phyloP scores from a whole-genome alignment of 2,113 vertebrate species.

The Sciurus niger region DNA sequence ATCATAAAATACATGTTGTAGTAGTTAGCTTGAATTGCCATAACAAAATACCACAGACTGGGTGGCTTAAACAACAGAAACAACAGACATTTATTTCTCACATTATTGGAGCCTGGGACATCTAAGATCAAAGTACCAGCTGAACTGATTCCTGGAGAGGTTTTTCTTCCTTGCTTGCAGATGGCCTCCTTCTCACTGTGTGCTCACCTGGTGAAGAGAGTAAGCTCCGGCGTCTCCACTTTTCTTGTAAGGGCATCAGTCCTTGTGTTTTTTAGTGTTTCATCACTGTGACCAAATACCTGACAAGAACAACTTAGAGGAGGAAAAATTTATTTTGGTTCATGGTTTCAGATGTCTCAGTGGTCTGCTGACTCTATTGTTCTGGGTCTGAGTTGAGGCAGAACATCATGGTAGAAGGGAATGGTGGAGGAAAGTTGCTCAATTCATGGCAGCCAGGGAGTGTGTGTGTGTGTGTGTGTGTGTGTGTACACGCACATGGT shows the following conservation, averaged over 20 bases:
- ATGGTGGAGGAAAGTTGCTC: too few relatives aligned
- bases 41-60: not conserved
- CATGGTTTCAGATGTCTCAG: too few relatives aligned
- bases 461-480: too few relatives aligned
- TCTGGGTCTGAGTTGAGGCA: too few relatives aligned
- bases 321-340: too few relatives aligned
- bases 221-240: not conserved
- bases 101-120: not conserved
- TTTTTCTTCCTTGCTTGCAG: not conserved
- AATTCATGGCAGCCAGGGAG: too few relatives aligned
- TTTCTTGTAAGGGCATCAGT: not conserved
- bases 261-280: too few relatives aligned
- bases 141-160: not conserved
- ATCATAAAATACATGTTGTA: not conserved
- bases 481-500: too few relatives aligned
- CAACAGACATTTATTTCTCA: not conserved
- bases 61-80: not conserved
- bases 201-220: not conserved
- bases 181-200: not conserved
- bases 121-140: not conserved
- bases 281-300: too few relatives aligned
- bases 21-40: not conserved
- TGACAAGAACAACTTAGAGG: too few relatives aligned
- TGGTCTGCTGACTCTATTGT: too few relatives aligned
- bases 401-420: too few relatives aligned